Evolutionary conservation across 1,140 invertebrate species (phyloP).

Genomic region (Ostrea denselamellosa): DNA sequence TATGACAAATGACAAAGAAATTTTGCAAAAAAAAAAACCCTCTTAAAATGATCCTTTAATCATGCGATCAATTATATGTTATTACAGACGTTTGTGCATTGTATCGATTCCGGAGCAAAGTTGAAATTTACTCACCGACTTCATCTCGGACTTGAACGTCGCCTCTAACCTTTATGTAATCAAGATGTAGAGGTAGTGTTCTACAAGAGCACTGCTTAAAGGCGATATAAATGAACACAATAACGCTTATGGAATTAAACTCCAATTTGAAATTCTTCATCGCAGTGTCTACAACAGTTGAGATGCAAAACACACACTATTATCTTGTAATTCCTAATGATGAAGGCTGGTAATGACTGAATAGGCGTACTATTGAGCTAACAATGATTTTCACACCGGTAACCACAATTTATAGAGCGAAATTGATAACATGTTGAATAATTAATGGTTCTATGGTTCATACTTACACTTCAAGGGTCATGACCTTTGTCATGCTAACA

Average conservation of each 20-base stretch:
- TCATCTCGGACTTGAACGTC: not conserved
- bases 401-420: constrained; percentile 29
- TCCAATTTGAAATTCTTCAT: not conserved
- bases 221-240: not conserved
- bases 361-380: not conserved
- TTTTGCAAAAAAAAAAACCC: no score
- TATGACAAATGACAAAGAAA: no score
- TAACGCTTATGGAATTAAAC: not conserved
- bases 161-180: not conserved
- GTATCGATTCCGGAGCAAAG: not conserved
- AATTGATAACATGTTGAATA: constrained; percentile 31
- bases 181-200: not conserved
- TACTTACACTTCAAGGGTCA: not conserved
- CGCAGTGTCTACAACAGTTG: not conserved
- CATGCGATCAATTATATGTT: no score
- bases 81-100: no score
- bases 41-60: no score
- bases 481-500: constrained; percentile 4
- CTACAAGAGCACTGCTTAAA: not conserved
- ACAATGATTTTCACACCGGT: constrained; percentile 34
- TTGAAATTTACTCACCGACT: not conserved
- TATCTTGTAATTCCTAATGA: not conserved
- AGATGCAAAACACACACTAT: not conserved
- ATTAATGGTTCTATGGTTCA: constrained; percentile 8
- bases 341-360: not conserved